These are phyloP conservation scores for Caenorhabditis becei DNA, from an alignment of 2,888 invertebrate genomes.

Conservation along the genomic window DNA sequence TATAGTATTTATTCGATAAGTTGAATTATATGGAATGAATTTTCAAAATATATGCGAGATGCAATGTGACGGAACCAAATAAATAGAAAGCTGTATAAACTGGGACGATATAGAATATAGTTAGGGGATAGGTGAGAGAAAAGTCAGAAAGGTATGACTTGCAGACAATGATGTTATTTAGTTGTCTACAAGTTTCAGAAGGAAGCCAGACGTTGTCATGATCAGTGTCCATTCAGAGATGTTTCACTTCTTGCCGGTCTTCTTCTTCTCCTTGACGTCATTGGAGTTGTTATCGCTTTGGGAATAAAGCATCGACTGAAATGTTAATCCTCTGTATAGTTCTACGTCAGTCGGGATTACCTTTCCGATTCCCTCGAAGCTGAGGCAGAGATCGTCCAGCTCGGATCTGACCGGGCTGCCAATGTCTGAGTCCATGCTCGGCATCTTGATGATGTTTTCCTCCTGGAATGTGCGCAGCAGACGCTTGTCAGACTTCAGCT, in stretches of 20 bases:
- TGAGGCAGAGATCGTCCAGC: conserved; percentile 51
- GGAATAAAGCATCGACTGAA: conserved; percentile 55
- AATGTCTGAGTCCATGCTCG: conserved; percentile 70
- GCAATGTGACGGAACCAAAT: too few relatives aligned
- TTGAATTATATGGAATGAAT: not conserved
- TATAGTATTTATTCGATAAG: not conserved
- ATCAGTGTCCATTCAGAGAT: not conserved
- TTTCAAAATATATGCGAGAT: too few relatives aligned
- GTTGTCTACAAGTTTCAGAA: too few relatives aligned
- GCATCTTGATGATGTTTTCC: conserved; percentile 69
- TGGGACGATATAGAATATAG: too few relatives aligned
- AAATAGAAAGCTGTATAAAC: too few relatives aligned
- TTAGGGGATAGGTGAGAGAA: too few relatives aligned
- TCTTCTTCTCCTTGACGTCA: conserved; percentile 44
- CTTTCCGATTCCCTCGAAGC: conserved; percentile 59
- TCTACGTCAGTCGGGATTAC: conserved; percentile 10
- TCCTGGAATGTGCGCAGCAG: conserved; percentile 68
- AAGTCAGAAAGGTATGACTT: too few relatives aligned
- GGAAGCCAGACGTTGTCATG: not conserved
- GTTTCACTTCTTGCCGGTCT: conserved; percentile 28
- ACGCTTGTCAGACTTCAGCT: conserved; percentile 67
- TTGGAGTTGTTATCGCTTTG: conserved; percentile 28
- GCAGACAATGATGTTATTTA: too few relatives aligned
- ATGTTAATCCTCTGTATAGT: conserved; percentile 26
- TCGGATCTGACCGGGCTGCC: conserved; percentile 42